A percentile compares a stretch with the other conserved stretches of the same genome.
Evolutionary conservation across 2,113 vertebrate genomes (phyloP).

Genomic region (Mandrillus leucophaeus): DNA sequence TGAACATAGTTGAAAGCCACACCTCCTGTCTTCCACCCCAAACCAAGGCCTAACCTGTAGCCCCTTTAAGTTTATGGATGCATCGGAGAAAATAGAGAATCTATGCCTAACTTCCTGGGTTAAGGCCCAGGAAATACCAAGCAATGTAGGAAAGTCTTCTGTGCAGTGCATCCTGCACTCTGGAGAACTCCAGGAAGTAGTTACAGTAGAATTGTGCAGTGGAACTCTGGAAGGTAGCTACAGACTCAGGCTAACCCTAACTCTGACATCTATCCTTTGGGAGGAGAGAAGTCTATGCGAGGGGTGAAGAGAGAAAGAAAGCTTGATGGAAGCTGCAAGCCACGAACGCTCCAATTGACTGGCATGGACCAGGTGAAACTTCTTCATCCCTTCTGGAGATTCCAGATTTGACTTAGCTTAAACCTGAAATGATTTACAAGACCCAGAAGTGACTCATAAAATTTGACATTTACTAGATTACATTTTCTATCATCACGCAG

Average conservation of each 20-base stretch:
- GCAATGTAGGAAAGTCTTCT: fast-evolving
- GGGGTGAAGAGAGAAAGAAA: fast-evolving
- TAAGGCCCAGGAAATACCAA: neutral
- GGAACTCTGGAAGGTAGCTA: neutral
- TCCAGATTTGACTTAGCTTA: conserved; percentile 29
- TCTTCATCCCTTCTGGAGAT: neutral
- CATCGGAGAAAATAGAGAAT: neutral
- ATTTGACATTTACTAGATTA: conserved; percentile 58
- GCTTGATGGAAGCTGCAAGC: neutral
- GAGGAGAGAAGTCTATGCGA: neutral
- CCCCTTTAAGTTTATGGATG: neutral
- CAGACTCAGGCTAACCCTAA: neutral
- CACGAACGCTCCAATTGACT: fast-evolving
- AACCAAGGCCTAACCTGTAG: neutral
- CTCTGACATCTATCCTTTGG: neutral
- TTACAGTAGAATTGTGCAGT: neutral
- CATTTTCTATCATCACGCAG: conserved; percentile 15
- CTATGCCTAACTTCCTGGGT: neutral
- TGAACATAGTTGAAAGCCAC: neutral
- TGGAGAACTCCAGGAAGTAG: neutral
- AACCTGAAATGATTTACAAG: conserved; percentile 35
- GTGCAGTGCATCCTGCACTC: neutral
- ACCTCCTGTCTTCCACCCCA: too few relatives aligned
- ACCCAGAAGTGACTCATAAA: conserved; percentile 2
- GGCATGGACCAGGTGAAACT: neutral